Evolutionary conservation across 2,113 vertebrate species (phyloP).

Genomic region (Tetrao urogallus): DNA sequence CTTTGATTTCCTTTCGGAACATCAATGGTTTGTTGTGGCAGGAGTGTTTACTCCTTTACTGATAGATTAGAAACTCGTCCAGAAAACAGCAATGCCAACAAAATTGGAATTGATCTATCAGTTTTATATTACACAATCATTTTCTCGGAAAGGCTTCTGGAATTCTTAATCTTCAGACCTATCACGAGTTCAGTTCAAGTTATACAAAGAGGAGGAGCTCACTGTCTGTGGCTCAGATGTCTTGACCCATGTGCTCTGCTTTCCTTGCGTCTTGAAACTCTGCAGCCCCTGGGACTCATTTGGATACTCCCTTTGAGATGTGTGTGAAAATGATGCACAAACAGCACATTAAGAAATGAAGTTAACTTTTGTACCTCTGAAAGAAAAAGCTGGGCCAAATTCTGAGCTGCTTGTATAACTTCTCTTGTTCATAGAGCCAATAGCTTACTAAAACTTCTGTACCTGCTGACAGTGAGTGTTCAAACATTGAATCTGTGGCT

Average conservation of each 20-base stretch:
- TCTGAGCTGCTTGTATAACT: not conserved
- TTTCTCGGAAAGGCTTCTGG: not conserved
- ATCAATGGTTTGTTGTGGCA: not conserved
- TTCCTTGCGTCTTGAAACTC: not conserved
- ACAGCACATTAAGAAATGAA: not conserved
- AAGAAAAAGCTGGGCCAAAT: not conserved
- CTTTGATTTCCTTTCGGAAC: slow-evolving; percentile 26
- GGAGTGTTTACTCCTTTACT: not conserved
- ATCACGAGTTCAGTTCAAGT: not conserved
- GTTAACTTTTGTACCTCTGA: not conserved
- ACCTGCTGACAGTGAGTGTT: not conserved
- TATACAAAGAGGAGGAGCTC: not conserved
- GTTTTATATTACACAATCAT: not conserved
- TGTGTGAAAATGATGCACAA: not conserved
- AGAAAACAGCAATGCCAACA: not conserved
- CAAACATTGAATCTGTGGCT: not conserved
- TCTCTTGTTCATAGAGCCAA: not conserved
- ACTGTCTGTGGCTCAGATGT: not conserved
- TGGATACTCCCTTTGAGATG: not conserved
- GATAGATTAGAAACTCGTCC: not conserved
- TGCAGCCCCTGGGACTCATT: not conserved
- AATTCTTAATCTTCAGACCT: not conserved
- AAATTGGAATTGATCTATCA: not conserved
- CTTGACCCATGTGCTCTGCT: not conserved
- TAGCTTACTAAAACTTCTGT: not conserved